Evolutionary conservation across 2,888 invertebrate genomes (phyloP).

Genomic region (Eristalis arbustorum): DNA sequence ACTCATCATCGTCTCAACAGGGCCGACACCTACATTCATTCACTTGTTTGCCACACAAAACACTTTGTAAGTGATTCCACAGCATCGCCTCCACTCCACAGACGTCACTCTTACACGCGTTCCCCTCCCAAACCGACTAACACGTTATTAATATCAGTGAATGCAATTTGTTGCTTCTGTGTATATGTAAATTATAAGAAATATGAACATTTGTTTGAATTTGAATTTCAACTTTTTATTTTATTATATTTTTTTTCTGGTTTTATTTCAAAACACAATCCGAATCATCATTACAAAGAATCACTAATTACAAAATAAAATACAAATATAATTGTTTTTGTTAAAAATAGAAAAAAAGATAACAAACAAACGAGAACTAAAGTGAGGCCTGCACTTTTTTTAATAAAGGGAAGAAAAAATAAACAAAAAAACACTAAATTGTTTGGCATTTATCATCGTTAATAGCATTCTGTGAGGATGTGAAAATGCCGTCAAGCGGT

Average conservation of each 20-base stretch:
- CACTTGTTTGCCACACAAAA: not conserved
- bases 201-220: not conserved
- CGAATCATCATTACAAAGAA: conserved; percentile 28
- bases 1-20: not conserved
- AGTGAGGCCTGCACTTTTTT: conserved; percentile 64
- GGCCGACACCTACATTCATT: not conserved
- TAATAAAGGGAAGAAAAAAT: conserved; percentile 12
- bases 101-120: not conserved
- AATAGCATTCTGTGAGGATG: too few species aligned
- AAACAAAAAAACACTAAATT: not conserved
- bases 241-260: conserved; percentile 30
- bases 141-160: conserved; percentile 2
- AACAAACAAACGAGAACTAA: conserved; percentile 38
- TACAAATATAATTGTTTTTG: conserved; percentile 52
- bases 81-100: not conserved
- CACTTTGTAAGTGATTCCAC: not conserved
- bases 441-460: too few species aligned
- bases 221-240: not conserved
- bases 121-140: not conserved
- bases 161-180: not conserved
- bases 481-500: too few species aligned
- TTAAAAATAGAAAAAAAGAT: conserved; percentile 53
- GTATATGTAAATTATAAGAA: not conserved
- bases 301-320: conserved; percentile 26
- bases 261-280: conserved; percentile 7